Evolutionary conservation across 1,140 invertebrate species (phyloP), one percentile per base, ranked within the genome.

Genomic region (Limonius californicus): DNA sequence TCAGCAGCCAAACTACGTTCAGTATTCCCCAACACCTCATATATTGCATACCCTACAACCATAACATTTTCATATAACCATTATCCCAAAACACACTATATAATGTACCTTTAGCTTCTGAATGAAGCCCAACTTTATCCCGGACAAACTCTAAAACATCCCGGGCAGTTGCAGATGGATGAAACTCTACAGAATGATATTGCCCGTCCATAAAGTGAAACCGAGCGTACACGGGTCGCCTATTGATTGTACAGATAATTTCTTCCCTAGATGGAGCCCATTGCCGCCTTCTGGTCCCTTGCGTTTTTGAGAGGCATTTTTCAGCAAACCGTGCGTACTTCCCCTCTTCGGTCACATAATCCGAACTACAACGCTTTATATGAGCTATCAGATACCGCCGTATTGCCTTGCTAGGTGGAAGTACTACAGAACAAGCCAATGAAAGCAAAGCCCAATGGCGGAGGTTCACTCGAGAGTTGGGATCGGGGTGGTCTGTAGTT

Each of bases 151-250:
- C 87, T 70, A 96, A 87, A 1, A 97, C 87, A 70, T 97, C 94
- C 67, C 85, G 85, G n/a, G 94, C 90, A 0, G 93, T 95, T 11
- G 94, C 91, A 19, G 93, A 94, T 0, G 94, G 92, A 77, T 97
- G 92, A 80, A 97, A 97, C 77, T 97, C 94, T 1, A 97, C 87
- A 0, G 93, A 91, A 73, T 97, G 92, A 74, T 95, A 95, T 72
- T 96, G 94, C 1, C 94, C 94, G 77, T 97, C 94, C 84, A 97
- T 90, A 71, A 98, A 90, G 76, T 94, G 88, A 68, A 98, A 93
- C 47, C 92, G 85, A 0, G 94, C 90, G 74, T 96, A 95, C 59
- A 97, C 91, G 3, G 91, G 91, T 61, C 94, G 82, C 43, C 94
- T 83, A 69, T 95, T 94, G 12, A 93, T 92, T 0, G 94, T 94